Percentiles rank a stretch among this genome's conserved stretches.
These are phyloP conservation scores for Cynopterus brachyotis DNA, from an alignment of 2,113 vertebrate genomes.

Conservation along the genomic window DNA sequence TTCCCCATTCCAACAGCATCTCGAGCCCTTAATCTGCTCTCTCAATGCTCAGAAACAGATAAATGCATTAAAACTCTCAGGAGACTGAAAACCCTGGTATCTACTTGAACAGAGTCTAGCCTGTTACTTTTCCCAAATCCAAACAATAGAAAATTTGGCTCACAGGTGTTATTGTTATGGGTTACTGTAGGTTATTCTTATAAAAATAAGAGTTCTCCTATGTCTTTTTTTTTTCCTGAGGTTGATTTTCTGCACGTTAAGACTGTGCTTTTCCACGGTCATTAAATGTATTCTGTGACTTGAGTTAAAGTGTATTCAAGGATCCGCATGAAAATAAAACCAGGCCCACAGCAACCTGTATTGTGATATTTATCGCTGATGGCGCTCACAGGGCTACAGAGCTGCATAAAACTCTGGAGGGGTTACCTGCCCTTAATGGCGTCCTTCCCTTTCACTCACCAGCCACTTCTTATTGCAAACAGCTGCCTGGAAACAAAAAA, in stretches of 20 bases:
- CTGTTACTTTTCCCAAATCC: slow-evolving; percentile 25
- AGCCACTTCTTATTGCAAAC: slow-evolving; percentile 88
- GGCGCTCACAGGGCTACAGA: slow-evolving; percentile 80
- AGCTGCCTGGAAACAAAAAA: slow-evolving; percentile 87
- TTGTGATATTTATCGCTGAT: slow-evolving; percentile 83
- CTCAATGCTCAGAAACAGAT: slow-evolving; percentile 35
- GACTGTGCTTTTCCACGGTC: slow-evolving; percentile 60
- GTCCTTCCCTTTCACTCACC: slow-evolving; percentile 85
- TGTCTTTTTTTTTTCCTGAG: slow-evolving; percentile 27
- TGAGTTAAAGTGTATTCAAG: slow-evolving; percentile 72
- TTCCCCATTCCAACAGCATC: background rate
- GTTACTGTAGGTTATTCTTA: slow-evolving; percentile 60
- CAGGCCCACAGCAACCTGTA: slow-evolving; percentile 76
- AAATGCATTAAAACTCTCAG: slow-evolving; percentile 40
- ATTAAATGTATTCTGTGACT: slow-evolving; percentile 73
- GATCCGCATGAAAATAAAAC: slow-evolving; percentile 80
- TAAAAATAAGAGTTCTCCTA: slow-evolving; percentile 54
- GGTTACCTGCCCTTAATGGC: slow-evolving; percentile 82
- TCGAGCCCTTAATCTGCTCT: slow-evolving; percentile 5
- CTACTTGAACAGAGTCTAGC: background rate
- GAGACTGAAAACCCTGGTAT: slow-evolving; percentile 39
- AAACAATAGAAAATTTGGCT: slow-evolving; percentile 63
- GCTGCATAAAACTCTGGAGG: slow-evolving; percentile 81
- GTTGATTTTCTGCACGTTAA: slow-evolving; percentile 60
- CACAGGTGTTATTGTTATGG: slow-evolving; percentile 68